Conservation (phyloP, 2,888 invertebrate species). For the Drosophila kuntzei region DNA sequence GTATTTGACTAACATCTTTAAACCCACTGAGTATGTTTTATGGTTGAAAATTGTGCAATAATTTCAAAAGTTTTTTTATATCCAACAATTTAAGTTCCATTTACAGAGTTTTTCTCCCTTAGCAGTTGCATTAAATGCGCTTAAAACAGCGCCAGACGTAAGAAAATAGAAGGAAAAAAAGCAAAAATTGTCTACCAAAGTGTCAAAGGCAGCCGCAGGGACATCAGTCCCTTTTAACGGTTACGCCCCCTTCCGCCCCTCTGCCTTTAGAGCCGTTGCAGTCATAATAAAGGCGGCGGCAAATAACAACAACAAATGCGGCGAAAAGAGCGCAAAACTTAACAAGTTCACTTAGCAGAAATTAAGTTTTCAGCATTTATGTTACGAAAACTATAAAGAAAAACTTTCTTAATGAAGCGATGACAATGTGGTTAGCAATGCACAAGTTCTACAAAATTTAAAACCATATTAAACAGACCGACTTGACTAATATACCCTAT, state of each 20-base stretch:
- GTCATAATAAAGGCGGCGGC: conserved; percentile 61
- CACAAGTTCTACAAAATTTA: conserved; percentile 41
- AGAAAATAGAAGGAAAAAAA: conserved; percentile 9
- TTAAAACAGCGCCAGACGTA: conserved; percentile 47
- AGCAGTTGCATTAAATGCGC: conserved; percentile 62
- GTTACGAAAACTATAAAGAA: conserved; percentile 78
- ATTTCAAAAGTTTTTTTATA: conserved; percentile 32
- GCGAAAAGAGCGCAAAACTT: conserved; percentile 60
- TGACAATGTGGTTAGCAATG: conserved; percentile 75
- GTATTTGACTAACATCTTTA: too few relatives aligned
- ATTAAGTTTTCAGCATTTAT: conserved; percentile 79
- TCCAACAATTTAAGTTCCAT: conserved; percentile 42
- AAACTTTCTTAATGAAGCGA: conserved; percentile 79
- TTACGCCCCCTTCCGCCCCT: neutral
- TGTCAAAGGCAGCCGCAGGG: conserved; percentile 69
- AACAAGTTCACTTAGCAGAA: conserved; percentile 81
- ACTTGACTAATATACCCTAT: neutral
- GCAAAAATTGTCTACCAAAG: conserved; percentile 52
- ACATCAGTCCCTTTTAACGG: conserved; percentile 1
- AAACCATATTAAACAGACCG: conserved; percentile 3
- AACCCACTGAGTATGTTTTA: neutral
- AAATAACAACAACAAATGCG: conserved; percentile 47
- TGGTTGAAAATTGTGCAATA: conserved; percentile 17
- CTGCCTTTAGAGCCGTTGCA: conserved; percentile 22
- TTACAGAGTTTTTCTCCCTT: conserved; percentile 31